These are phyloP conservation scores for Pseudorectes ferrugineus DNA, from an alignment of 2,113 vertebrate species.

Conservation along the genomic window DNA sequence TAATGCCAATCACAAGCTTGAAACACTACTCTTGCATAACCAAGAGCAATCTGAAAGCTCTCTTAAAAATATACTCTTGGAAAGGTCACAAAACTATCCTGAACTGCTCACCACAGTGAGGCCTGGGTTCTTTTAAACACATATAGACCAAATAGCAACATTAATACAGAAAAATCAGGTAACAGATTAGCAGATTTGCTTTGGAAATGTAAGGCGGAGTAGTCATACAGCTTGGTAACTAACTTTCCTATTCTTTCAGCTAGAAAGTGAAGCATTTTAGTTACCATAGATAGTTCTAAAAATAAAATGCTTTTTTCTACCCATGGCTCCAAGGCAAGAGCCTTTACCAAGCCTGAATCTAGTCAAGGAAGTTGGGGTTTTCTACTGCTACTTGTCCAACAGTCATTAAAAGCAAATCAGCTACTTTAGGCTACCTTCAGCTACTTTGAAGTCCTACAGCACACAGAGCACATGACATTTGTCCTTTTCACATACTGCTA, in stretches of 20 bases:
- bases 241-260: neutral
- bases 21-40: neutral
- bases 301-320: neutral
- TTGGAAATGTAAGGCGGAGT: neutral
- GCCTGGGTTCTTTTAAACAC: neutral
- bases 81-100: neutral
- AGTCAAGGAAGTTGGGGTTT: neutral
- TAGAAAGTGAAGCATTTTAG: neutral
- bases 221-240: neutral
- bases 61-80: neutral
- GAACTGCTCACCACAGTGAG: neutral
- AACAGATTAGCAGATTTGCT: neutral
- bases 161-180: neutral
- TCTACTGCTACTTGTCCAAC: neutral
- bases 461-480: neutral
- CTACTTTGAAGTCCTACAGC: neutral
- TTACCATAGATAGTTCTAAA: neutral
- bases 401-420: neutral
- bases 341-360: neutral
- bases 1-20: neutral
- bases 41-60: neutral
- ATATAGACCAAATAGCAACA: slow-evolving; percentile 12
- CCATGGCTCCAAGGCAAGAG: neutral
- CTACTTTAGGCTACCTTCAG: neutral
- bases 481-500: neutral